Conservation (phyloP, 2,797 vertebrate genomes). For the Enteromius radiatus region DNA sequence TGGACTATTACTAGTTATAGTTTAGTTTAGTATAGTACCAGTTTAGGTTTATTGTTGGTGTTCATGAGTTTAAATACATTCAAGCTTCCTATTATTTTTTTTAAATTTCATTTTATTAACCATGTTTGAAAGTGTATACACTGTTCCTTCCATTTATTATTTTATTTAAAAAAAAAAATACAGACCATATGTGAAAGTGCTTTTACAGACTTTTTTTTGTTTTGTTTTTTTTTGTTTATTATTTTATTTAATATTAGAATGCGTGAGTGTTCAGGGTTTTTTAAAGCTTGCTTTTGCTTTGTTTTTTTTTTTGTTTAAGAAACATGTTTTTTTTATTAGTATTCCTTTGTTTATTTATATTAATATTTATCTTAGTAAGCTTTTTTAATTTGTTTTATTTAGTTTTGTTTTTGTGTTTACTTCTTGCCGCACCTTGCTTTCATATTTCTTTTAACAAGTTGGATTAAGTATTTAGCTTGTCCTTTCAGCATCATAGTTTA, state of each 20-base stretch:
- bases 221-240: background rate
- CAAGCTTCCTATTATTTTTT: background rate
- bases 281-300: background rate
- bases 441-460: background rate
- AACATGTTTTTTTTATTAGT: background rate
- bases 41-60: background rate
- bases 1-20: background rate
- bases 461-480: background rate
- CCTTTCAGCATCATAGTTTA: background rate
- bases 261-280: background rate
- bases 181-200: background rate
- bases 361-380: background rate
- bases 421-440: background rate
- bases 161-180: no score
- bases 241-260: background rate
- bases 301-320: background rate
- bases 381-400: background rate
- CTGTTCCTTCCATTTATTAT: no score
- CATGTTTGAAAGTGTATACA: no score
- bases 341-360: background rate
- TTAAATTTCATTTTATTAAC: background rate
- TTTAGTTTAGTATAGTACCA: no score
- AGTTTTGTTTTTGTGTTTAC: background rate
- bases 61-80: background rate
- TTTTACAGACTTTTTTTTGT: background rate